Base-by-base conservation (phyloP, 2,888 invertebrate species). In the Pristionchus fissidentatus region DNA sequence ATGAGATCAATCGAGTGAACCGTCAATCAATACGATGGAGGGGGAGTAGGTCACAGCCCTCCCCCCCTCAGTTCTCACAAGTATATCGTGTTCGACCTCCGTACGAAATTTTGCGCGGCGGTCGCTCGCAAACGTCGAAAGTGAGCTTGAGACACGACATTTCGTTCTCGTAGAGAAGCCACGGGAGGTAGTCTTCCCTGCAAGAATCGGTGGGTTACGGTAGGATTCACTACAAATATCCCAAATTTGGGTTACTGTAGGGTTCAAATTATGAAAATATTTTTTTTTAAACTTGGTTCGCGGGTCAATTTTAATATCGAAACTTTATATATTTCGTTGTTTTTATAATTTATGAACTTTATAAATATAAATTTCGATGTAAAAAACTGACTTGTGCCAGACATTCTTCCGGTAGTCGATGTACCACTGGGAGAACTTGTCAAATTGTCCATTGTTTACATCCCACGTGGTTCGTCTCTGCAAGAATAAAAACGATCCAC, bases 151-250 rank as follows among this genome's bases (percentile, higher is more conserved):
- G 86, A 79, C 92, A 92, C 19, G 91, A 90, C 57, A 92, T 89
- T 85, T 92, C 91, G 84, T 92, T 92, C 83, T 91, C 91, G 84
- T 91, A 92, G 22, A 91, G 83, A 15, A 92, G 86, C 92, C 92
- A 92, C 29, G 92, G 92, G 46, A 92, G 87, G 83, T 92, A 92
- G 75, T 92, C 92, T 62, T 92, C 91, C 85, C 90, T 92, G 85
- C 66, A 90, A 85, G 22, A 38, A n/a, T n/a, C n/a, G n/a, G n/a
- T n/a, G n/a, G n/a, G n/a, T n/a, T n/a, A n/a, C n/a, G n/a, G n/a
- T n/a, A n/a, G n/a, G n/a, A n/a, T n/a, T n/a, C n/a, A n/a, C n/a
- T n/a, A n/a, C n/a, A n/a, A n/a, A n/a, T n/a, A n/a, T n/a, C n/a
- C n/a, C n/a, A n/a, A n/a, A n/a, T n/a, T n/a, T n/a, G n/a, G n/a